Percentiles rank a stretch among this genome's conserved stretches.
These are phyloP conservation scores for Spialia ferax DNA, from an alignment of 2,888 invertebrate genomes.

Conservation along the genomic window DNA sequence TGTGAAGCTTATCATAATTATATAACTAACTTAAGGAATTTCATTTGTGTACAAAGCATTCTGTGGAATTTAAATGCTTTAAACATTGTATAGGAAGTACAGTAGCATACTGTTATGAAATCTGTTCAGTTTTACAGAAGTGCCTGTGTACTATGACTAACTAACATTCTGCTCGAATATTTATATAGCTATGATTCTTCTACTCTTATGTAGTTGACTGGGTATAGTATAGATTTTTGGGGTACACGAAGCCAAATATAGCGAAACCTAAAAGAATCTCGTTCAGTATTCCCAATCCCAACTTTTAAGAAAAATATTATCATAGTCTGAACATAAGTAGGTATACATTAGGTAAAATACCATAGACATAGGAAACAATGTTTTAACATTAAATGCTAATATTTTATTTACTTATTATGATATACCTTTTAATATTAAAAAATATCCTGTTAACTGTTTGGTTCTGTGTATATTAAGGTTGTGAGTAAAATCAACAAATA, in stretches of 20 bases:
- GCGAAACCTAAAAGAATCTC: constrained; percentile 24
- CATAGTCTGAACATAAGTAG: constrained; percentile 26
- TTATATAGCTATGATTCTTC: too few species aligned
- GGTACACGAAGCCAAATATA: constrained; percentile 20
- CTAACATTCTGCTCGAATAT: constrained; percentile 11
- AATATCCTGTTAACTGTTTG: constrained; percentile 39
- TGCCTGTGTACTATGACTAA: not conserved
- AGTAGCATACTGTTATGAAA: not conserved
- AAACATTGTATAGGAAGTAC: not conserved
- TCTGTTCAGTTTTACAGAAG: not conserved
- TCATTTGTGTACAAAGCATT: constrained; percentile 6
- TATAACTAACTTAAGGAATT: constrained; percentile 5
- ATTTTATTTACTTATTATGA: not conserved
- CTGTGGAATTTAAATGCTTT: constrained; percentile 28
- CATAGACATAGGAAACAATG: not conserved
- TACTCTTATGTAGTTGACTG: too few species aligned
- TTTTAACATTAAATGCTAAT: not conserved
- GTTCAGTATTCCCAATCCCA: constrained; percentile 5
- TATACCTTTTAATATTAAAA: not conserved
- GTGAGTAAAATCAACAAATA: constrained; percentile 71
- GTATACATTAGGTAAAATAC: not conserved
- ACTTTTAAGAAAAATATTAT: constrained; percentile 18
- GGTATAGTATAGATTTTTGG: not conserved
- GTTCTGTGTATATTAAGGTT: constrained; percentile 74
- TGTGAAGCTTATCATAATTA: not conserved